These are phyloP conservation scores for Hippolais icterina DNA, from an alignment of 2,113 vertebrate species.

Conservation along the genomic window DNA sequence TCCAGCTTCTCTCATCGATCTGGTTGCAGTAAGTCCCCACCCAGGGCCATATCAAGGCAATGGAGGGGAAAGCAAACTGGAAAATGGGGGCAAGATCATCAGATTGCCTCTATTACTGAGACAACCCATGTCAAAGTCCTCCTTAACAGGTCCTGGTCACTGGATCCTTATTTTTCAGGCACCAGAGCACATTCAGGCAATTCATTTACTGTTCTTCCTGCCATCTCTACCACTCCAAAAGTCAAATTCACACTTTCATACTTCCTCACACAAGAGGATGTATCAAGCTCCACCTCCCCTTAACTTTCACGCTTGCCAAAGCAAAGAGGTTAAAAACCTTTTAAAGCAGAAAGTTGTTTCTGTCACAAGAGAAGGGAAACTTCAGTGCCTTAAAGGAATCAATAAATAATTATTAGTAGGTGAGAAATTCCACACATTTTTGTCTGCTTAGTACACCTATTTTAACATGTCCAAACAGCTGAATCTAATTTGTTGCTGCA, in stretches of 20 bases:
- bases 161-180: neutral
- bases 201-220: neutral
- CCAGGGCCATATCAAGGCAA: rapidly evolving
- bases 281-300: neutral
- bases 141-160: neutral
- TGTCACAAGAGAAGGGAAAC: conserved; percentile 22
- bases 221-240: neutral
- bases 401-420: conserved; percentile 23
- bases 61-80: neutral
- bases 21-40: neutral
- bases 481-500: neutral
- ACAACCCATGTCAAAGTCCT: neutral
- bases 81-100: neutral
- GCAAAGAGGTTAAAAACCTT: neutral
- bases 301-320: conserved; percentile 13
- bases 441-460: neutral
- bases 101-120: neutral
- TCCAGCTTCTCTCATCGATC: neutral
- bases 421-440: conserved; percentile 51
- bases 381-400: conserved; percentile 3
- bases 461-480: neutral
- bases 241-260: neutral
- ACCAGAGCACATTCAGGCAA: neutral
- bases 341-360: conserved; percentile 10
- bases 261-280: neutral